Conservation (phyloP, 2,888 invertebrate genomes). For the Ectobius pallidus region DNA sequence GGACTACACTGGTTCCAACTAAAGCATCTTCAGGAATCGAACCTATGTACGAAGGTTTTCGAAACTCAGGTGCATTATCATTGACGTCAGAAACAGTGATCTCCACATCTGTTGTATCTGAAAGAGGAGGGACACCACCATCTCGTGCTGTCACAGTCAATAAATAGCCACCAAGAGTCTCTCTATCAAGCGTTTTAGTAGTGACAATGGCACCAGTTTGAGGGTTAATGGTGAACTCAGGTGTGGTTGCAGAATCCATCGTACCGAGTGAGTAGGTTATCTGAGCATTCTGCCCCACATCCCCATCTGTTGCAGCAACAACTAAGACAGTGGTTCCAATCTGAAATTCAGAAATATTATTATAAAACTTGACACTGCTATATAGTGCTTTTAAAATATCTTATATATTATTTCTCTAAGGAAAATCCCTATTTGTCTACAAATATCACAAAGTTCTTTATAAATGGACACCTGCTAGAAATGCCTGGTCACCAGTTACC, state of each 20-base stretch:
- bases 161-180: constrained; percentile 76
- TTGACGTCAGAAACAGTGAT: constrained; percentile 95
- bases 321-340: constrained; percentile 91
- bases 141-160: constrained; percentile 92
- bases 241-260: constrained; percentile 64
- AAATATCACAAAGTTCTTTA: too few species aligned
- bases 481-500: too few species aligned
- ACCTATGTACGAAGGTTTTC: constrained; percentile 79
- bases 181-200: constrained; percentile 83
- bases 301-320: constrained; percentile 91
- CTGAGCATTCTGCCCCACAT: constrained; percentile 90
- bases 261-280: constrained; percentile 65
- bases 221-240: constrained; percentile 84
- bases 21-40: constrained; percentile 87
- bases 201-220: constrained; percentile 94
- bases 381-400: too few species aligned
- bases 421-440: too few species aligned
- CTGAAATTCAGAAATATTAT: neutral
- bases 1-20: constrained; percentile 78
- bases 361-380: too few species aligned
- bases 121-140: constrained; percentile 87
- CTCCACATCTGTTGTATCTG: constrained; percentile 95
- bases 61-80: constrained; percentile 91
- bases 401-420: too few species aligned
- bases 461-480: too few species aligned